Evolutionary conservation across 2,888 invertebrate genomes (phyloP).

Genomic region (Drosophila pseudotakahashii): DNA sequence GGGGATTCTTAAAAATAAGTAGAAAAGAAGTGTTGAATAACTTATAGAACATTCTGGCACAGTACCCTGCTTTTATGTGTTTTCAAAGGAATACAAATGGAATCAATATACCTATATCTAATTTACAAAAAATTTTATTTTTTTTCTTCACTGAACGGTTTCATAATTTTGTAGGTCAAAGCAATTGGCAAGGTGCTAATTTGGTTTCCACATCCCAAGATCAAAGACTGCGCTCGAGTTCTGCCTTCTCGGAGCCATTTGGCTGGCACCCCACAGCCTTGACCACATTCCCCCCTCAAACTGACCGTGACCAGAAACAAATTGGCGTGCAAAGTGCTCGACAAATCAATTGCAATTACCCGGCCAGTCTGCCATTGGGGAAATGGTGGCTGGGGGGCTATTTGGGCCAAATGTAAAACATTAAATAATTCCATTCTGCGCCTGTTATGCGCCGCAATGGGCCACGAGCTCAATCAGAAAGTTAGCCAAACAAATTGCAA

Average conservation of each 20-base stretch:
- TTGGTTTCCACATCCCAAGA: slow-evolving; percentile 17
- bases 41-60: too few relatives aligned
- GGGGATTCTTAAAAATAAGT: too few relatives aligned
- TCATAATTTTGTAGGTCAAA: not conserved
- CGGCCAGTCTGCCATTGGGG: slow-evolving; percentile 38
- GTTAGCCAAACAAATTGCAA: slow-evolving; percentile 75
- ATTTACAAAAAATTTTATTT: too few relatives aligned
- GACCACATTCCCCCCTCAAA: slow-evolving; percentile 45
- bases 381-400: slow-evolving; percentile 10
- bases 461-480: slow-evolving; percentile 75
- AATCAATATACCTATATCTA: not conserved
- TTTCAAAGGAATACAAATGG: not conserved
- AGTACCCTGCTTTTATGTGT: too few relatives aligned
- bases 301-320: slow-evolving; percentile 71
- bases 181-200: slow-evolving; percentile 31
- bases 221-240: slow-evolving; percentile 17
- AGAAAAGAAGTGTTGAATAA: too few relatives aligned
- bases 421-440: slow-evolving; percentile 67
- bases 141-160: not conserved
- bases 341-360: slow-evolving; percentile 76
- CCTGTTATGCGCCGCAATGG: slow-evolving; percentile 52
- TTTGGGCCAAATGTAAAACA: slow-evolving; percentile 61
- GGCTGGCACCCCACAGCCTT: slow-evolving; percentile 29
- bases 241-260: not conserved
- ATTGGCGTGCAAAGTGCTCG: slow-evolving; percentile 69